A percentile compares a stretch with the other conserved stretches of the same genome.
Evolutionary conservation across 2,888 invertebrate species (phyloP).

Genomic region (Anthophora plumipes): DNA sequence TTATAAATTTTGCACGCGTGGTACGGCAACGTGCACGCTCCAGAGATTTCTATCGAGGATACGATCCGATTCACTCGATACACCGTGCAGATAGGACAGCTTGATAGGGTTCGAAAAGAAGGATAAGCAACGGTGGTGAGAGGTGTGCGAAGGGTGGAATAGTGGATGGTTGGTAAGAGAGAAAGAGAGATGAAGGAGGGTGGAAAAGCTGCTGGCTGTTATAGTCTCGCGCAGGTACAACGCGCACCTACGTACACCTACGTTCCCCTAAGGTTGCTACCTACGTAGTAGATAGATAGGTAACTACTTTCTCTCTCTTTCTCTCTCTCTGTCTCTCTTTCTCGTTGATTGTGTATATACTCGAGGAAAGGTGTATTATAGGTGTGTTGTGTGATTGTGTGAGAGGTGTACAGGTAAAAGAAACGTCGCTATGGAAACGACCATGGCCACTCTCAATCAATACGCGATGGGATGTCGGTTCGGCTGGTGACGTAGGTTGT

Average conservation of each 20-base stretch:
- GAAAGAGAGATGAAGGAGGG: slow-evolving; percentile 9
- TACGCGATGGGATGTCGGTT: slow-evolving; percentile 81
- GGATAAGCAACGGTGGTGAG: slow-evolving; percentile 15
- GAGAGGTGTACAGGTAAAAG: slow-evolving; percentile 81
- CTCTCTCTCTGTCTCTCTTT: neutral
- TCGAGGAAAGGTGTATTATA: slow-evolving; percentile 38
- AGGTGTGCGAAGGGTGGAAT: neutral
- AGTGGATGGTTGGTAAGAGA: slow-evolving; percentile 1
- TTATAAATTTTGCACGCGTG: slow-evolving; percentile 64
- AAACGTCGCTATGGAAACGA: slow-evolving; percentile 84
- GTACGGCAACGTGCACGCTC: slow-evolving; percentile 60
- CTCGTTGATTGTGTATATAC: neutral
- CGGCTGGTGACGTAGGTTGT: slow-evolving; percentile 81
- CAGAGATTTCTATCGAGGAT: slow-evolving; percentile 61
- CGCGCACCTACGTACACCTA: slow-evolving; percentile 48
- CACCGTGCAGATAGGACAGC: slow-evolving; percentile 56
- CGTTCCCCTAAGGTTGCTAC: slow-evolving; percentile 43
- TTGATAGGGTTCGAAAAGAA: slow-evolving; percentile 53
- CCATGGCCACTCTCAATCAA: slow-evolving; percentile 85
- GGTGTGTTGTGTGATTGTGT: slow-evolving; percentile 27
- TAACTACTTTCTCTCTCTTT: neutral
- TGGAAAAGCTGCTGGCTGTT: neutral
- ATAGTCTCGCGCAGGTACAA: slow-evolving; percentile 45
- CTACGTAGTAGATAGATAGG: slow-evolving; percentile 46
- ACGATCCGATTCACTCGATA: slow-evolving; percentile 62